Conservation (phyloP, 2,113 vertebrate genomes). For the Nyctereutes procyonoides region DNA sequence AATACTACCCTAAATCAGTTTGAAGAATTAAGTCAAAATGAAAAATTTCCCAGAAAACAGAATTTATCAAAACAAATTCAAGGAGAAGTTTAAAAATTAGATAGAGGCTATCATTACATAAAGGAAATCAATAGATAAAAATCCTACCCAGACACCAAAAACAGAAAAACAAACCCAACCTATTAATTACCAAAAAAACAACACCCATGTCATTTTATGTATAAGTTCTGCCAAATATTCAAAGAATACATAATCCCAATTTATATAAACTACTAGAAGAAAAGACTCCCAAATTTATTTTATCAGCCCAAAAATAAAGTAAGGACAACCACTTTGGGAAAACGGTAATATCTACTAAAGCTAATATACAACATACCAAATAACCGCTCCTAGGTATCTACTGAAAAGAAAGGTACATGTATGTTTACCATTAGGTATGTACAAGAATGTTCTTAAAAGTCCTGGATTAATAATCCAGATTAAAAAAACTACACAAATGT, state of each 20-base stretch:
- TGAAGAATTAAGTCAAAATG: conserved; percentile 13
- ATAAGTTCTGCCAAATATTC: background rate
- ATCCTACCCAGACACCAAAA: background rate
- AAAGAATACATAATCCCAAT: conserved; percentile 10
- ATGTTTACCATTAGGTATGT: background rate
- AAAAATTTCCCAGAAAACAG: background rate
- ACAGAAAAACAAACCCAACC: background rate
- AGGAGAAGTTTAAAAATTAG: background rate
- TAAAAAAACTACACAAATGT: background rate
- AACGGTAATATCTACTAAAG: background rate
- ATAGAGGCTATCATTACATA: background rate
- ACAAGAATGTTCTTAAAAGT: background rate
- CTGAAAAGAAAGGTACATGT: background rate
- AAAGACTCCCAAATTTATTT: conserved; percentile 20
- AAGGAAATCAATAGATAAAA: conserved; percentile 39
- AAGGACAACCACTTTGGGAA: background rate
- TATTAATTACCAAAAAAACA: background rate
- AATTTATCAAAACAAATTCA: conserved; percentile 23
- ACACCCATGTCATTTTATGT: background rate
- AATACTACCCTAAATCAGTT: background rate
- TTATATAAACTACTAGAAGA: background rate
- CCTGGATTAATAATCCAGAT: background rate
- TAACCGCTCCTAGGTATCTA: background rate
- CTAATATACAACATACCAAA: background rate
- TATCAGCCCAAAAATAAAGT: background rate